These are phyloP conservation scores for Drosophila mauritiana DNA, from an alignment of 1,140 invertebrate genomes.

Conservation along the genomic window DNA sequence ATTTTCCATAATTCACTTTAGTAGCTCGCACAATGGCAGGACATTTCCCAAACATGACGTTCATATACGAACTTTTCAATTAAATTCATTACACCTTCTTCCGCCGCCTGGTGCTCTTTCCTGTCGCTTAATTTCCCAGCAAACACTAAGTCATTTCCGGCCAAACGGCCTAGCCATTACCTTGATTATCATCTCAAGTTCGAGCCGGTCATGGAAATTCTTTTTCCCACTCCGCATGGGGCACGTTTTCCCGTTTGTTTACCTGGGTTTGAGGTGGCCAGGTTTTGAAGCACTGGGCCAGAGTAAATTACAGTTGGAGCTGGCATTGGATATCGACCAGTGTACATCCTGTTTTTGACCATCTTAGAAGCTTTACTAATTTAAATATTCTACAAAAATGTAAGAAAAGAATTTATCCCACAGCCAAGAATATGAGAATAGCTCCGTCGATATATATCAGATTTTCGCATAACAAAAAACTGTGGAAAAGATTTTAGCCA, in stretches of 20 bases:
- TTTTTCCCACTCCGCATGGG: conserved; percentile 12
- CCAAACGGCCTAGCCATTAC: conserved; percentile 69
- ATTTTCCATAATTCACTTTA: conserved; percentile 35
- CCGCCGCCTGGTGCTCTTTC: conserved; percentile 29
- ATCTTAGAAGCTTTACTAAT: background rate
- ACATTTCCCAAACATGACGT: conserved; percentile 57
- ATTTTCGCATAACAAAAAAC: background rate
- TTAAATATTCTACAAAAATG: background rate
- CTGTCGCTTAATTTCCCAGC: conserved; percentile 67
- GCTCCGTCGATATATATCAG: background rate
- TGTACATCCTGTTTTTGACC: conserved; percentile 1
- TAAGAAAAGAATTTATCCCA: no score
- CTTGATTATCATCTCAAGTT: conserved; percentile 78
- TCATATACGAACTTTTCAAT: conserved; percentile 70
- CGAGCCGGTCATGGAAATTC: conserved; percentile 49
- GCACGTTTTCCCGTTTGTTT: conserved; percentile 16
- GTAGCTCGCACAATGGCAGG: conserved; percentile 21
- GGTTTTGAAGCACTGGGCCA: conserved; percentile 18
- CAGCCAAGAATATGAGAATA: no score
- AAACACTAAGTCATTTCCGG: conserved; percentile 80
- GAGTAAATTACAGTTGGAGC: conserved; percentile 20
- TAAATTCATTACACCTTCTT: conserved; percentile 79
- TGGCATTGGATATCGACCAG: background rate
- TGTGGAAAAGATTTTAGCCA: background rate
- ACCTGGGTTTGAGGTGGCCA: conserved; percentile 7